Percentiles rank a stretch among this genome's conserved stretches.
Conservation (phyloP, 2,113 vertebrate species). For the Pipa parva region DNA sequence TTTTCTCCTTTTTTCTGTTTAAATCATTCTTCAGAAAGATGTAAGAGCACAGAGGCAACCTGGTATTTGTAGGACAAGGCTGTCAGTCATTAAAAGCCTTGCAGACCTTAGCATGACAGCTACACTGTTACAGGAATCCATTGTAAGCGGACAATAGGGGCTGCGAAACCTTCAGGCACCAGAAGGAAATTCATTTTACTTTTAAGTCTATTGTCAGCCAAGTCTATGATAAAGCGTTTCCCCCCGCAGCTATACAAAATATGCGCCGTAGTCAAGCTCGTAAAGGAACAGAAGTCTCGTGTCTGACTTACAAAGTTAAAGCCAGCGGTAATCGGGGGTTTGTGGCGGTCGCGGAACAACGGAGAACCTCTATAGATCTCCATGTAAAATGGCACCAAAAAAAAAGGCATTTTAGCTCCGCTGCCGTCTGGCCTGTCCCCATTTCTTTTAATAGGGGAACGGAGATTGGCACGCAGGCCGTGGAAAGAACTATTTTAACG, state of each 20-base stretch:
- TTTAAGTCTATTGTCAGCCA: constrained; percentile 66
- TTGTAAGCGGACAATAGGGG: constrained; percentile 60
- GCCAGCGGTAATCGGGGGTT: constrained; percentile 49
- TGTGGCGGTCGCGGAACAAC: constrained; percentile 45
- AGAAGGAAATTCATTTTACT: constrained; percentile 62
- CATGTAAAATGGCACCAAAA: too few species aligned
- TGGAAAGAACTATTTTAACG: too few species aligned
- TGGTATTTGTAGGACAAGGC: constrained; percentile 51
- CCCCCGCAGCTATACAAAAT: constrained; percentile 66
- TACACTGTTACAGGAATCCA: constrained; percentile 60
- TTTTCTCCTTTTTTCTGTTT: constrained; percentile 34
- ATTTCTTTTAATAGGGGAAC: too few species aligned
- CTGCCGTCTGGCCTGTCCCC: too few species aligned
- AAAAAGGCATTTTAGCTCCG: too few species aligned
- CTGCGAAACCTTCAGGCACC: constrained; percentile 57
- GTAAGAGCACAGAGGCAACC: constrained; percentile 51
- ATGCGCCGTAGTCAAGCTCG: constrained; percentile 51
- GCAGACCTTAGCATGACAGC: constrained; percentile 66
- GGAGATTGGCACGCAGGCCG: too few species aligned
- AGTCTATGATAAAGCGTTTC: constrained; percentile 62
- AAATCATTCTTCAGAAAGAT: constrained; percentile 46
- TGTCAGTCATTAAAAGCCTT: constrained; percentile 73
- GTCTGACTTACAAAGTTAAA: constrained; percentile 60
- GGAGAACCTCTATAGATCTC: background rate
- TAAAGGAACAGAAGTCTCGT: constrained; percentile 55